phyloP scores from a whole-genome alignment of 2,113 vertebrate genomes.

The Hippocampus zosterae region DNA sequence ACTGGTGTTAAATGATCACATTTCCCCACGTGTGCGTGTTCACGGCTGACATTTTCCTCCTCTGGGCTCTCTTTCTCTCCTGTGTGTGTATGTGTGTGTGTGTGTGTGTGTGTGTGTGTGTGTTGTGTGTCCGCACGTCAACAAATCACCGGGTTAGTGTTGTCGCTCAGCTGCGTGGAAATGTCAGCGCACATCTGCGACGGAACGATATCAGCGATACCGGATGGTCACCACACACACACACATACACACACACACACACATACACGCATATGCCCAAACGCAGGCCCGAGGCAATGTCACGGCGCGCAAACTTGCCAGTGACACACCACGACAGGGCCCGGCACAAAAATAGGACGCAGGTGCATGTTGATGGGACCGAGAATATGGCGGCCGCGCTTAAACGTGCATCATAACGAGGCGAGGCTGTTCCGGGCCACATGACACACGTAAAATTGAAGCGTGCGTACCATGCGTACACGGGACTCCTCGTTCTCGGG shows the following conservation, averaged over 20 bases:
- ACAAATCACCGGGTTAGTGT: conserved; percentile 38
- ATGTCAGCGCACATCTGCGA: conserved; percentile 74
- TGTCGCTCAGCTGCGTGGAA: conserved; percentile 50
- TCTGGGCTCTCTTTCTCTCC: conserved; percentile 47
- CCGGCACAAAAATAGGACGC: conserved; percentile 28
- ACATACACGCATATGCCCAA: conserved; percentile 28
- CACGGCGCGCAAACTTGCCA: conserved; percentile 33
- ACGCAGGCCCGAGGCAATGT: conserved; percentile 28
- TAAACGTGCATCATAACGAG: neutral
- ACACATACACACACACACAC: conserved; percentile 29
- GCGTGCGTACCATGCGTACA: neutral
- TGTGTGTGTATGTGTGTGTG: conserved; percentile 7
- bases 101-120: conserved; percentile 17
- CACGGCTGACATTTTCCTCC: conserved; percentile 63
- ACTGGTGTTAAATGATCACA: conserved; percentile 58
- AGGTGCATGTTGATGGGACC: neutral
- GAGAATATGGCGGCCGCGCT: neutral
- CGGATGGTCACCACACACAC: conserved; percentile 40
- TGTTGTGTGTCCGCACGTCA: conserved; percentile 6
- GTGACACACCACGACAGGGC: conserved; percentile 32
- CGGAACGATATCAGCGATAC: conserved; percentile 66
- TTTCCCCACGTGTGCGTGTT: conserved; percentile 50
- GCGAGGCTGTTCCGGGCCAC: neutral
- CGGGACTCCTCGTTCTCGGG: neutral
- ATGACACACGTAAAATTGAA: neutral